These are phyloP conservation scores for Xestia xanthographa DNA, from an alignment of 2,888 invertebrate species.

Conservation along the genomic window DNA sequence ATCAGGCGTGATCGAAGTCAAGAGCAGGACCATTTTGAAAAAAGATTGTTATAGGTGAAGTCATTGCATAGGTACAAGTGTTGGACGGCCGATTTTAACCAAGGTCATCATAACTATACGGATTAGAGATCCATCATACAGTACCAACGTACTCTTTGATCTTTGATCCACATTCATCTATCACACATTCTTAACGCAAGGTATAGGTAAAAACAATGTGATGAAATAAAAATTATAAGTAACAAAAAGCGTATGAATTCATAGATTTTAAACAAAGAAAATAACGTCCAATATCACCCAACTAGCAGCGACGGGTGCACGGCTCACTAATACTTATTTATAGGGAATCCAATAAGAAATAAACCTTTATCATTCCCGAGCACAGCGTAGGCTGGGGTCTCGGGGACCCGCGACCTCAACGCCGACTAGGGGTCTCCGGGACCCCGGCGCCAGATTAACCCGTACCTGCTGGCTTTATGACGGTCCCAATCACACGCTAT, in stretches of 20 bases:
- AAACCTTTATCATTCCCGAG: conserved; percentile 53
- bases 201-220: not conserved
- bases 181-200: not conserved
- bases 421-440: conserved; percentile 3
- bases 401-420: conserved; percentile 8
- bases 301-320: conserved; percentile 12
- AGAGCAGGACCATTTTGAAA: no score
- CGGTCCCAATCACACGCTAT: conserved; percentile 60
- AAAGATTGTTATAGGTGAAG: not conserved
- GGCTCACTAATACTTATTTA: conserved; percentile 48
- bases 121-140: not conserved
- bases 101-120: not conserved
- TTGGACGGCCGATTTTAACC: not conserved
- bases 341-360: conserved; percentile 59
- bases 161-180: not conserved
- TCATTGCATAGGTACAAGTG: not conserved
- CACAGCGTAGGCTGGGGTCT: conserved; percentile 15
- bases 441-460: conserved; percentile 43
- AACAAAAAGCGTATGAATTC: not conserved
- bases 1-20: no score
- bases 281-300: conserved; percentile 12
- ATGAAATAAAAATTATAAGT: not conserved
- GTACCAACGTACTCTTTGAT: not conserved
- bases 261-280: not conserved
- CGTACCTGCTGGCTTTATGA: conserved; percentile 62